These are phyloP conservation scores for Thalassophryne amazonica DNA, from an alignment of 2,797 vertebrate genomes.

Conservation along the genomic window DNA sequence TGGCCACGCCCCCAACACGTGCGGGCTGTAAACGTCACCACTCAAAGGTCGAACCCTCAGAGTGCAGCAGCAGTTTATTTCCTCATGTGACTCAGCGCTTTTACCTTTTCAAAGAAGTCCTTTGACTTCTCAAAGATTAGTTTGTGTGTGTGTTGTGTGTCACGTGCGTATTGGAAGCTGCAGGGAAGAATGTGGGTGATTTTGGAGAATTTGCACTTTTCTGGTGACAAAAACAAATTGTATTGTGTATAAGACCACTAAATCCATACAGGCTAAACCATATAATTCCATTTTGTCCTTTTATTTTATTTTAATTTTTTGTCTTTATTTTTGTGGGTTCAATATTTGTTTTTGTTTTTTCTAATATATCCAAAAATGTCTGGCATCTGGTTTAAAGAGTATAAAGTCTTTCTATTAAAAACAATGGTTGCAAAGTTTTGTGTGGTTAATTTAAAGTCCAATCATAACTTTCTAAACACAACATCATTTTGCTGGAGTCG, in stretches of 20 bases:
- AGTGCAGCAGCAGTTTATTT: slow-evolving; percentile 22
- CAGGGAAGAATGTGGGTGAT: slow-evolving; percentile 51
- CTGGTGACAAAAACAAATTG: slow-evolving; percentile 77
- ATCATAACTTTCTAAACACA: background rate
- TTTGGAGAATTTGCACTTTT: slow-evolving; percentile 84
- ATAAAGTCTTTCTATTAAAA: slow-evolving; percentile 85
- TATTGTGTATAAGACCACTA: slow-evolving; percentile 85
- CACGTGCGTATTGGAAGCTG: slow-evolving; percentile 71
- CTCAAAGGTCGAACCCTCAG: slow-evolving; percentile 7
- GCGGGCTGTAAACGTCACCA: too few species aligned
- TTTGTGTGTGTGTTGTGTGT: slow-evolving; percentile 53
- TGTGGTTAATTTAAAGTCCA: slow-evolving; percentile 29
- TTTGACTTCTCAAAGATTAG: slow-evolving; percentile 49
- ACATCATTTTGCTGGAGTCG: background rate
- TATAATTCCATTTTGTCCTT: slow-evolving; percentile 80
- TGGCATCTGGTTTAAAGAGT: slow-evolving; percentile 83
- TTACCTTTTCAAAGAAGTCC: slow-evolving; percentile 36
- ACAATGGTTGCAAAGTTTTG: slow-evolving; percentile 71
- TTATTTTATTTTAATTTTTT: slow-evolving; percentile 55
- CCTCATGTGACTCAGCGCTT: slow-evolving; percentile 19
- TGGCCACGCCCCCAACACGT: too few species aligned
- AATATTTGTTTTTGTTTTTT: slow-evolving; percentile 44
- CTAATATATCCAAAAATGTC: slow-evolving; percentile 82
- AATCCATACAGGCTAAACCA: slow-evolving; percentile 82
- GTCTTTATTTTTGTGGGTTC: slow-evolving; percentile 43